phyloP scores from a whole-genome alignment of 2,113 vertebrate species.

The Mesocricetus auratus region DNA sequence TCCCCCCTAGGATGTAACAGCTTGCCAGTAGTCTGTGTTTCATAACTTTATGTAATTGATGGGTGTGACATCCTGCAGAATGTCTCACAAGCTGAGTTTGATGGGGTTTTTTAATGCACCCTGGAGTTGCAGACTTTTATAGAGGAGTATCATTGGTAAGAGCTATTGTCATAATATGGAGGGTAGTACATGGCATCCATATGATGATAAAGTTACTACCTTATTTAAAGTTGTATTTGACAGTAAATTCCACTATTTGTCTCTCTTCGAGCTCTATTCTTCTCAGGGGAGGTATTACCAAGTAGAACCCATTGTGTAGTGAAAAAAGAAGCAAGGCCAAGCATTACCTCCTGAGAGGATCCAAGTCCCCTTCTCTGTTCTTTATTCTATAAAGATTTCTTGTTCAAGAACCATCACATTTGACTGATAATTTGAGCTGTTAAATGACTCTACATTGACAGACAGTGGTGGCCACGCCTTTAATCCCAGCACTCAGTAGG shows the following conservation, averaged over 20 bases:
- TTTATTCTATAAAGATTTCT: neutral
- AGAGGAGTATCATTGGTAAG: neutral
- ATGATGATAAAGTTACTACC: neutral
- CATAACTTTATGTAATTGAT: neutral
- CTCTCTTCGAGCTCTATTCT: neutral
- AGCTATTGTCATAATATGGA: neutral
- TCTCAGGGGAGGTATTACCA: neutral
- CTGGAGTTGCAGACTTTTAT: neutral
- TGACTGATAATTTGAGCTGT: neutral
- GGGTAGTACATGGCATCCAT: too few species aligned
- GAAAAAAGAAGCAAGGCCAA: neutral
- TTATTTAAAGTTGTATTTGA: neutral
- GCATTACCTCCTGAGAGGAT: neutral
- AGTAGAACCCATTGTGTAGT: neutral
- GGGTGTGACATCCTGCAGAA: neutral
- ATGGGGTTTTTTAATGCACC: neutral
- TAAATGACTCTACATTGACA: neutral
- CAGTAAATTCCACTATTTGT: neutral
- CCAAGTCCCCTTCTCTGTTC: conserved; percentile 15
- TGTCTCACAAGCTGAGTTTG: neutral
- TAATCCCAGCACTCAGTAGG: too few species aligned
- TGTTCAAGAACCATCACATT: neutral
- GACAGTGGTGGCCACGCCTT: too few species aligned
- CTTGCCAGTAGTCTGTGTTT: neutral
- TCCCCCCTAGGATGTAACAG: neutral